A percentile compares a stretch with the other conserved stretches of the same genome.
Conservation (phyloP, 2,888 invertebrate genomes). For the Caradrina kadenii region DNA sequence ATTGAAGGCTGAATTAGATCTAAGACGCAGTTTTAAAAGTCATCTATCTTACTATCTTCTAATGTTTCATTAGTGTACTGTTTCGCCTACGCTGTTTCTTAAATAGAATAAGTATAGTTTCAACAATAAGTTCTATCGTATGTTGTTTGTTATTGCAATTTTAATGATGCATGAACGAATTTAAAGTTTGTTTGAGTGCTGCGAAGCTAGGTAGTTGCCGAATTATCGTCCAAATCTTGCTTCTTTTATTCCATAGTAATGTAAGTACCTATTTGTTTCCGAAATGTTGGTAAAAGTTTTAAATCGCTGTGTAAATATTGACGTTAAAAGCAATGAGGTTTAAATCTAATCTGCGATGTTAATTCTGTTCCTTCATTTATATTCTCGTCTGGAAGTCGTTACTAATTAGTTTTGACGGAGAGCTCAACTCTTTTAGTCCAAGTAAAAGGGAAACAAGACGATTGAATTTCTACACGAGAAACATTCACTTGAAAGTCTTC, state of each 20-base stretch:
- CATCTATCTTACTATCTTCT: constrained; percentile 21
- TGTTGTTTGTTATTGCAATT: constrained; percentile 10
- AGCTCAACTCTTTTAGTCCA: constrained; percentile 19
- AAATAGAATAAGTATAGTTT: constrained; percentile 22
- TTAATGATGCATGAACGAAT: constrained; percentile 22
- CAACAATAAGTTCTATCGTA: constrained; percentile 9
- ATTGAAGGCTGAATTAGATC: constrained; percentile 17
- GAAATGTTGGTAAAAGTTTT: not conserved
- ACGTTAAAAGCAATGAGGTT: constrained; percentile 16
- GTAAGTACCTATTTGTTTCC: constrained; percentile 2
- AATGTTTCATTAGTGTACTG: constrained; percentile 2
- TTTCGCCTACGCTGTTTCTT: constrained; percentile 33
- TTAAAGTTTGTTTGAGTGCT: constrained; percentile 1
- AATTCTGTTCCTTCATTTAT: constrained; percentile 31
- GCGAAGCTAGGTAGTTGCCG: not conserved
- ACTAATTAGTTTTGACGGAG: constrained; percentile 34
- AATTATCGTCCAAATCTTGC: not conserved
- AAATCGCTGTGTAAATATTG: not conserved
- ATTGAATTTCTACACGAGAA: constrained; percentile 29
- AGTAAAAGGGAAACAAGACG: constrained; percentile 26
- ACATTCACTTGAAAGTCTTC: constrained; percentile 38
- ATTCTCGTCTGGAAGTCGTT: constrained; percentile 44
- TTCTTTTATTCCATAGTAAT: not conserved
- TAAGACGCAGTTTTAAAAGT: constrained; percentile 5
- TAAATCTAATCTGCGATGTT: constrained; percentile 28